Conservation (phyloP, 2,797 vertebrate genomes). For the Myotis daubentonii region DNA sequence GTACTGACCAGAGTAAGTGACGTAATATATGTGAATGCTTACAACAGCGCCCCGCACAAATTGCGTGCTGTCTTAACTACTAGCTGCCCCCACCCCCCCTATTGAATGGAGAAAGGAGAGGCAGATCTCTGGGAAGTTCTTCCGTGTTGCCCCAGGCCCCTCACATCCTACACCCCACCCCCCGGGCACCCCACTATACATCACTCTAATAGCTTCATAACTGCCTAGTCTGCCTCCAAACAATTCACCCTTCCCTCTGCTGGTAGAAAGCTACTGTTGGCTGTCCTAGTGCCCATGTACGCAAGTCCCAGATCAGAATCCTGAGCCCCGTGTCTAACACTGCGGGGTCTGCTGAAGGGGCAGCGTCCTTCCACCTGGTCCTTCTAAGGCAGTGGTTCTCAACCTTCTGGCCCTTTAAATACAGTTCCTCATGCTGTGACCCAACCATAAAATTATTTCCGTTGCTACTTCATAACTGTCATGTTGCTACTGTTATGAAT, state of each 20-base stretch:
- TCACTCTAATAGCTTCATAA: background rate
- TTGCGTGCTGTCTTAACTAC: background rate
- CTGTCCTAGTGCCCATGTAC: background rate
- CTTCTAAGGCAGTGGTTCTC: background rate
- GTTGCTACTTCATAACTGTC: too few species aligned
- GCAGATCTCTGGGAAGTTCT: background rate
- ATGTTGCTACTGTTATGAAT: too few species aligned
- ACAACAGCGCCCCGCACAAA: background rate
- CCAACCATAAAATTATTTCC: too few species aligned
- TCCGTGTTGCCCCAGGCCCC: background rate
- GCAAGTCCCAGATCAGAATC: background rate
- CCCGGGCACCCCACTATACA: background rate
- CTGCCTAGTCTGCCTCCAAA: background rate
- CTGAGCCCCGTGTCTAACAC: background rate
- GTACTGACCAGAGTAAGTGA: background rate
- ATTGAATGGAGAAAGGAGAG: background rate
- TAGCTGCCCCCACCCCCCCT: background rate
- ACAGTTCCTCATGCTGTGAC: too few species aligned
- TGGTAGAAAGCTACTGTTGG: background rate
- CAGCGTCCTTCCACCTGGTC: background rate
- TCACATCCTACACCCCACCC: too few species aligned
- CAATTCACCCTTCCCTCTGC: background rate
- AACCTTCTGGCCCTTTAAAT: too few species aligned
- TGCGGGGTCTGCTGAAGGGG: background rate
- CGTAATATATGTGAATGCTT: background rate